These are phyloP conservation scores for Helicoverpa armigera DNA, from an alignment of 1,140 invertebrate genomes.

Conservation along the genomic window DNA sequence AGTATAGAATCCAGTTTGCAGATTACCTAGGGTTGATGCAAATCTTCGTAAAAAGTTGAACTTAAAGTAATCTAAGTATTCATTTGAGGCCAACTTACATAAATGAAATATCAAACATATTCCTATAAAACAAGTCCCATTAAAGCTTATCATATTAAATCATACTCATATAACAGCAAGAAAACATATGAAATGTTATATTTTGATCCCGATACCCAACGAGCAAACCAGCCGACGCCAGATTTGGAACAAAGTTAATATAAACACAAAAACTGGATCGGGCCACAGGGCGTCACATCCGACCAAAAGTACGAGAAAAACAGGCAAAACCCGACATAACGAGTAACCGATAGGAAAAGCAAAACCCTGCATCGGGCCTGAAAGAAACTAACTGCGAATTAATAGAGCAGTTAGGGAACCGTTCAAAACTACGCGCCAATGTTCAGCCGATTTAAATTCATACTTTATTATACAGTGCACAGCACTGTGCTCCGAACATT, in stretches of 20 bases:
- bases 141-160: too few species aligned
- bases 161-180: too few species aligned
- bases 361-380: constrained; percentile 55
- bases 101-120: too few species aligned
- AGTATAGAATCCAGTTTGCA: too few species aligned
- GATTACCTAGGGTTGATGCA: too few species aligned
- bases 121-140: too few species aligned
- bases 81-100: too few species aligned
- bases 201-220: neutral
- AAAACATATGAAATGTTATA: too few species aligned
- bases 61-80: too few species aligned
- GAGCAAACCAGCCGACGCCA: neutral
- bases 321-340: constrained; percentile 55
- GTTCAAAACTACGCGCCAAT: constrained; percentile 45
- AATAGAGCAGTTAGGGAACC: constrained; percentile 57
- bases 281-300: constrained; percentile 27
- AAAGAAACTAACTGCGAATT: constrained; percentile 67
- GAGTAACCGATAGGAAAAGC: constrained; percentile 62
- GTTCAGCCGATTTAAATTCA: constrained; percentile 46
- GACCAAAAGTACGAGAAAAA: constrained; percentile 57
- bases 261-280: constrained; percentile 30
- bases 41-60: too few species aligned
- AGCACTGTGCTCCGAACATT: constrained; percentile 6
- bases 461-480: constrained; percentile 18
- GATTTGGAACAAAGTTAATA: constrained; percentile 22